Base-by-base conservation (phyloP, 2,888 invertebrate species). In the Drosophila kanekoi region DNA sequence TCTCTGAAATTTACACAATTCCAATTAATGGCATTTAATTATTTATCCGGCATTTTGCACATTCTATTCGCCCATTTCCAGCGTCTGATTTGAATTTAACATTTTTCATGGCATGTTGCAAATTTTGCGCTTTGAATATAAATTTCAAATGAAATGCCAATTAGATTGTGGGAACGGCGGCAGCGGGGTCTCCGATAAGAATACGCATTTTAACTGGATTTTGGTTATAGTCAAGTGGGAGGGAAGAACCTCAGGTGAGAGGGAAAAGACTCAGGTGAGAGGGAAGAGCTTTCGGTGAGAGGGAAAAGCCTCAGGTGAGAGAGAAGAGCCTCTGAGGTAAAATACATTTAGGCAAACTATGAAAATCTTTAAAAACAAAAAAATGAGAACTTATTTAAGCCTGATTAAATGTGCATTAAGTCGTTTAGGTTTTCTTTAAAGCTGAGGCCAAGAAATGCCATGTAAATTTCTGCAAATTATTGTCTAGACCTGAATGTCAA, bases 21-120 rank as follows among this genome's bases (percentile, higher is more conserved):
- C 83, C 84, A 83, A 83, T 83, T 83, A 83, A 83, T 83, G 81
- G 72, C 79, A 87, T 83, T 83, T 88, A 83, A 83, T 89, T 83
- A 88, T 88, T 83, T 83, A 88, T 89, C 81, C 84, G 75, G 72
- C 72, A 83, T 87, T 88, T 83, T 83, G 79, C 75, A 81, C 87
- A 83, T 67, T 67, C 67, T 68, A 61, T 65, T 60, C 67, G 37
- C 52, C 38, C 66, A 53, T 61, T 45, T 66, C 28, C 72, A 62
- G 23, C 62, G 49, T 44, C 86, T 71, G 73, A 84, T 81, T 77
- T 72, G 81, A 88, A 75, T 86, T 81, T 87, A 81, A 59, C 87
- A 83, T 87, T 84, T 88, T 83, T 77, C n/a, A 86, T 75, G 63
- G 81, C 78, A 52, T 59, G 58, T 53, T 63, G 69, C 61, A 68